Evolutionary conservation across 2,113 vertebrate genomes (phyloP).

Genomic region (Conger conger): DNA sequence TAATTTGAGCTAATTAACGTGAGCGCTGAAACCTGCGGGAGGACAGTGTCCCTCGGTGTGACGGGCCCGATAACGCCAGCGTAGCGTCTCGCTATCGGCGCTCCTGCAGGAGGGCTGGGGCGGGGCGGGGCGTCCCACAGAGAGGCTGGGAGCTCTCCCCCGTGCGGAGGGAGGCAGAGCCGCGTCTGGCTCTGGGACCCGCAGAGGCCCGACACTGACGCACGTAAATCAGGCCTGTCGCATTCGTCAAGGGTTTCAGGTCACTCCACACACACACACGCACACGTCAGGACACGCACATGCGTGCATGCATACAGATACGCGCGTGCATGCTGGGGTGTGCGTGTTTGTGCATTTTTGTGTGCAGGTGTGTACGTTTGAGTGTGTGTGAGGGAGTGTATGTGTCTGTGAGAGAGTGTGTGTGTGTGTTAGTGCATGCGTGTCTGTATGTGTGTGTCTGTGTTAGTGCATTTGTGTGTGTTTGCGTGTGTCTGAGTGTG

Average conservation of each 20-base stretch:
- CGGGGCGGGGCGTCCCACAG: not conserved
- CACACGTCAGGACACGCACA: not conserved
- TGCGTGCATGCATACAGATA: no score
- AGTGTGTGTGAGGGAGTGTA: no score
- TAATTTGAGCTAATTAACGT: not conserved
- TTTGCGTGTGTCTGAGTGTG: not conserved
- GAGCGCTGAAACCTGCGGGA: not conserved
- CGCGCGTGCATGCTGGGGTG: no score
- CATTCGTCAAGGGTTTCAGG: not conserved
- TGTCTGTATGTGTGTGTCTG: no score
- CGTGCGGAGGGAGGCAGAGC: not conserved
- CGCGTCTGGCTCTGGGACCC: not conserved
- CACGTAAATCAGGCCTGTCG: not conserved
- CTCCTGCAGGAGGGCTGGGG: not conserved
- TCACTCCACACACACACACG: no score
- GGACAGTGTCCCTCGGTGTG: not conserved
- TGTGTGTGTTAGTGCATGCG: no score
- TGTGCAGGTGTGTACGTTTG: no score
- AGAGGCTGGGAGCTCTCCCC: not conserved
- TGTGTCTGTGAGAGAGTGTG: no score
- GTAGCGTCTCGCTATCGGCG: not conserved
- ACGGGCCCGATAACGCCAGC: not conserved
- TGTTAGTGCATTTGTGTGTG: no score
- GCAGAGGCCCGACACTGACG: not conserved
- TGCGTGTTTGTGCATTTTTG: no score